phyloP scores from a whole-genome alignment of 2,113 vertebrate species.

The Eudorcas thomsonii region DNA sequence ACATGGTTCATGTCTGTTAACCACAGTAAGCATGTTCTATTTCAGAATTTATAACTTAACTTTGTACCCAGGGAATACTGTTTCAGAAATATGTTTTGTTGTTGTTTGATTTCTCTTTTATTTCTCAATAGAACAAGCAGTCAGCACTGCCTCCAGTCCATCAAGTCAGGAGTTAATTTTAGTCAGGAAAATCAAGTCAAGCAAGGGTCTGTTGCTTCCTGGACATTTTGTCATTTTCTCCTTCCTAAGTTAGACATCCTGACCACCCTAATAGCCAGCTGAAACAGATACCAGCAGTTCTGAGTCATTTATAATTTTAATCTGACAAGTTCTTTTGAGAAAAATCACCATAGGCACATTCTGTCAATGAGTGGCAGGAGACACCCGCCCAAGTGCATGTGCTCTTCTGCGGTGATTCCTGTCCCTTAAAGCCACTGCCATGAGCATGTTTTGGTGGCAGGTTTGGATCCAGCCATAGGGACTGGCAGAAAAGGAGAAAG shows the following conservation, averaged over 20 bases:
- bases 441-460: conserved; percentile 49
- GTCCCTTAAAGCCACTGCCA: conserved; percentile 46
- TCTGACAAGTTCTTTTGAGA: conserved; percentile 39
- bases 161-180: background rate
- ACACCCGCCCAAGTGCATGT: background rate
- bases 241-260: conserved; percentile 13
- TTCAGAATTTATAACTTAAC: conserved; percentile 22
- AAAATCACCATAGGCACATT: conserved; percentile 19
- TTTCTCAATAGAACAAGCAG: background rate
- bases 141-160: background rate
- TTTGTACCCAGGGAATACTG: background rate
- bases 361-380: background rate
- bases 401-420: conserved; percentile 1
- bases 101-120: conserved; percentile 25
- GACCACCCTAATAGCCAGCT: background rate
- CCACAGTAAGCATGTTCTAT: conserved; percentile 10
- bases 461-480: conserved; percentile 48
- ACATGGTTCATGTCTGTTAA: conserved; percentile 23
- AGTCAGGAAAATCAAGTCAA: background rate
- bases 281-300: conserved; percentile 36
- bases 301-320: conserved; percentile 52
- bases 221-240: conserved; percentile 2
- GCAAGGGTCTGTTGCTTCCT: background rate
- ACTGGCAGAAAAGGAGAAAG: background rate
- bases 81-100: background rate